Percentiles rank a stretch among this genome's conserved stretches.
Conservation (phyloP, 1,140 invertebrate genomes). For the Atta colombica region DNA sequence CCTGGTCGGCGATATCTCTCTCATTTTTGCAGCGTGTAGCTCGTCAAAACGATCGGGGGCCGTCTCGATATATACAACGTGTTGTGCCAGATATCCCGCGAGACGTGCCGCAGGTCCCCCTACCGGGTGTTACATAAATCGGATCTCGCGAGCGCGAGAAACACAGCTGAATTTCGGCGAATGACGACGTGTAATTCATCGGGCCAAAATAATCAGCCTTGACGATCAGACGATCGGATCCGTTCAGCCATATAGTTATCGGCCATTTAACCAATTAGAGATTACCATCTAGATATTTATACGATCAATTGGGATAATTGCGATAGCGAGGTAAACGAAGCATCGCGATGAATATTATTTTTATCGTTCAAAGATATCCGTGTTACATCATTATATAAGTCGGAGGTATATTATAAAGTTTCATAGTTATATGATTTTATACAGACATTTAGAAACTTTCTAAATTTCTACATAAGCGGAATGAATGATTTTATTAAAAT, state of each 20-base stretch:
- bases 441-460: background rate
- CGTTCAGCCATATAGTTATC: constrained; percentile 44
- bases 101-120: constrained; percentile 15
- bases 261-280: constrained; percentile 59
- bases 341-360: constrained; percentile 20
- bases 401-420: background rate
- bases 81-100: constrained; percentile 47
- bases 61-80: constrained; percentile 31
- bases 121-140: constrained; percentile 49
- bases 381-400: background rate
- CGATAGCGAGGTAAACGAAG: constrained; percentile 38
- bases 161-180: constrained; percentile 37
- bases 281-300: constrained; percentile 57
- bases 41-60: constrained; percentile 45
- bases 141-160: constrained; percentile 36
- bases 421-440: background rate
- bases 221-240: constrained; percentile 19
- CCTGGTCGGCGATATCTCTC: constrained; percentile 54
- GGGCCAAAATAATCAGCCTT: constrained; percentile 48
- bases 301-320: constrained; percentile 51
- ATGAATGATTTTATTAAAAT: too few species aligned
- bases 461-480: background rate
- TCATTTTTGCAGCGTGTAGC: constrained; percentile 62
- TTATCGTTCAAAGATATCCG: constrained; percentile 22
- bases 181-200: constrained; percentile 46